phyloP scores from a whole-genome alignment of 2,113 vertebrate species.

The Callospermophilus lateralis region DNA sequence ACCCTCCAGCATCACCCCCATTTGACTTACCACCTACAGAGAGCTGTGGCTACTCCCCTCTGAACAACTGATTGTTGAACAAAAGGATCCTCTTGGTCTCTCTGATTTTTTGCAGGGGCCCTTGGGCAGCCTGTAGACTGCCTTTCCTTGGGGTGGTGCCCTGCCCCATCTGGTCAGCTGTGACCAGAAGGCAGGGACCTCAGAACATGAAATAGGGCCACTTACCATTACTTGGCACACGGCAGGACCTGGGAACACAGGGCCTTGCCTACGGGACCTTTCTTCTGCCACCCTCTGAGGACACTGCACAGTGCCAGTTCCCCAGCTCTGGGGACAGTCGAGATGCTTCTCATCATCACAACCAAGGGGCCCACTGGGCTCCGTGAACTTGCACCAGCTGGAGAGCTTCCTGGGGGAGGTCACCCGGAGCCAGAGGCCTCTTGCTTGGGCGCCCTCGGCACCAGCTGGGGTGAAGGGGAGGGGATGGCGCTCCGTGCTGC shows the following conservation, averaged over 20 bases:
- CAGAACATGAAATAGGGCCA: background rate
- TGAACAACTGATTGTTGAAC: background rate
- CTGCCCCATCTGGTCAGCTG: background rate
- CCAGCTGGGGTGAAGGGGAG: background rate
- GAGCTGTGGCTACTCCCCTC: background rate
- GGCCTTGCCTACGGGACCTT: background rate
- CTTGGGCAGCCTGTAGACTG: background rate
- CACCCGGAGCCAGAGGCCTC: background rate
- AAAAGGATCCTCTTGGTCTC: background rate
- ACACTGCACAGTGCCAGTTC: rapidly evolving
- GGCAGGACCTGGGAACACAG: background rate
- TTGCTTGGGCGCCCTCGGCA: no score
- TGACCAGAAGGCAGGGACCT: background rate
- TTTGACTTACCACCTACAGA: background rate
- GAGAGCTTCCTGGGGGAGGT: background rate
- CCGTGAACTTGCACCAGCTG: background rate
- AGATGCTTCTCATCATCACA: rapidly evolving
- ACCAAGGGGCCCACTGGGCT: background rate
- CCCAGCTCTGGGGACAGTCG: no score
- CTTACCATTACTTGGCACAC: background rate
- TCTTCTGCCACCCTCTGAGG: background rate
- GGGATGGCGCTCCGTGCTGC: background rate
- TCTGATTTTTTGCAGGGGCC: background rate
- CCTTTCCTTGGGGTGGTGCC: background rate
- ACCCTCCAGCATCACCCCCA: background rate